Conservation (phyloP, 2,888 invertebrate genomes). For the Polydrusus cervinus region DNA sequence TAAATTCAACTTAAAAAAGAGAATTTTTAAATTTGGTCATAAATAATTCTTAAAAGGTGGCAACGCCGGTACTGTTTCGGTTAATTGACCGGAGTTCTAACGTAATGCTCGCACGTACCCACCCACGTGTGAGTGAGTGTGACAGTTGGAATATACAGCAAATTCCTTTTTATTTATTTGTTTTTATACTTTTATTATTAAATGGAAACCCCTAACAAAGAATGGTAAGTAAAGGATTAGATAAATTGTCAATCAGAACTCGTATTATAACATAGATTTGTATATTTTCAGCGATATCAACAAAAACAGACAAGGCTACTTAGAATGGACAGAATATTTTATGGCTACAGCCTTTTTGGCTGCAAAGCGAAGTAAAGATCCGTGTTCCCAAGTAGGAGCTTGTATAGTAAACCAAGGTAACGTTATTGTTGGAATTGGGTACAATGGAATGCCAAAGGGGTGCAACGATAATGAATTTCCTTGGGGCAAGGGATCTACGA, state of each 20-base stretch:
- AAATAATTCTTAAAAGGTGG: too few relatives aligned
- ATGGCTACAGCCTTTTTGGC: conserved; percentile 95
- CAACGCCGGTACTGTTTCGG: background rate
- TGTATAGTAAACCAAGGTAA: conserved; percentile 92
- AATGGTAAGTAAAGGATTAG: background rate
- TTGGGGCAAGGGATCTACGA: conserved; percentile 83
- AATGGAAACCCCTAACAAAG: conserved; percentile 25
- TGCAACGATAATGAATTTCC: conserved; percentile 93
- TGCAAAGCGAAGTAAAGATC: conserved; percentile 96
- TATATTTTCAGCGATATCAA: conserved; percentile 56
- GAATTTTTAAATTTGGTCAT: too few relatives aligned
- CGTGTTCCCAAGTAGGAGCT: conserved; percentile 95
- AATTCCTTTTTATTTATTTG: conserved; percentile 17
- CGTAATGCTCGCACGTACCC: too few relatives aligned
- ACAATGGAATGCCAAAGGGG: conserved; percentile 96
- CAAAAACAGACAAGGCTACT: conserved; percentile 77
- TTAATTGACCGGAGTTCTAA: background rate
- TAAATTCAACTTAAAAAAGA: too few relatives aligned
- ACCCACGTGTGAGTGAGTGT: background rate
- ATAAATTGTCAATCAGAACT: background rate
- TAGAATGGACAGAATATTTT: conserved; percentile 95
- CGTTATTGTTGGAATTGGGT: conserved; percentile 94
- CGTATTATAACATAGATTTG: background rate
- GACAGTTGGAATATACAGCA: too few relatives aligned
- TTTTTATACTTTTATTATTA: conserved; percentile 9